A percentile compares a stretch with the other conserved stretches of the same genome.
Evolutionary conservation across 2,888 invertebrate genomes (phyloP).

Genomic region (Autographa pulchrina): DNA sequence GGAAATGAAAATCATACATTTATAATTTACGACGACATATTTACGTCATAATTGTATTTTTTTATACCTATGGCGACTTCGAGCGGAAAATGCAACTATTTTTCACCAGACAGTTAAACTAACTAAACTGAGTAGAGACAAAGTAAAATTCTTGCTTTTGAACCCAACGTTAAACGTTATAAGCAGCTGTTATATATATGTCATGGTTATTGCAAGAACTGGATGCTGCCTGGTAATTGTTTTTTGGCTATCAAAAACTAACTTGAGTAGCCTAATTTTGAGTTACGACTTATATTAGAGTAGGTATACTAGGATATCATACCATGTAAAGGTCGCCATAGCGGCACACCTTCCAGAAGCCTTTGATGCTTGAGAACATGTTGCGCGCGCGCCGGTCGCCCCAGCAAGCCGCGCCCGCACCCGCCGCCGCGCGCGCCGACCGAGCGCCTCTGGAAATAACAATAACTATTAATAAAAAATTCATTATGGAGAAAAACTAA

Average conservation of each 20-base stretch:
- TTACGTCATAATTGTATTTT: background rate
- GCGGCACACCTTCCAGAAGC: conserved; percentile 87
- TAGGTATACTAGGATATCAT: conserved; percentile 43
- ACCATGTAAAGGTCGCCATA: conserved; percentile 89
- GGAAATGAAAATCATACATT: background rate
- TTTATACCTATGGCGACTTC: background rate
- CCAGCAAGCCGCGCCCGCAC: conserved; percentile 68
- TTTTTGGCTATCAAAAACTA: too few relatives aligned
- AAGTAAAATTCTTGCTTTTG: too few relatives aligned
- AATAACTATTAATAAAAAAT: background rate
- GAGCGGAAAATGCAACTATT: too few relatives aligned
- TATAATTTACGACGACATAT: background rate
- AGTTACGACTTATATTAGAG: background rate
- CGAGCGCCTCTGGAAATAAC: conserved; percentile 70
- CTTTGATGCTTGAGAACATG: conserved; percentile 86
- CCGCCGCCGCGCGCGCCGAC: conserved; percentile 72
- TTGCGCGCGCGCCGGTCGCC: conserved; percentile 77
- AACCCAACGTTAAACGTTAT: too few relatives aligned
- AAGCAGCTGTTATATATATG: too few relatives aligned
- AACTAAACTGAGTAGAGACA: too few relatives aligned
- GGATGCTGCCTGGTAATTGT: too few relatives aligned
- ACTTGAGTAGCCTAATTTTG: too few relatives aligned
- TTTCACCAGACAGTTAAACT: too few relatives aligned
- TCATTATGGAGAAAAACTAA: too few relatives aligned
- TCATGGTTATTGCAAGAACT: too few relatives aligned